A percentile compares a stretch with the other conserved stretches of the same genome.
phyloP scores from a whole-genome alignment of 2,888 invertebrate species.

The Coleophora flavipennella region DNA sequence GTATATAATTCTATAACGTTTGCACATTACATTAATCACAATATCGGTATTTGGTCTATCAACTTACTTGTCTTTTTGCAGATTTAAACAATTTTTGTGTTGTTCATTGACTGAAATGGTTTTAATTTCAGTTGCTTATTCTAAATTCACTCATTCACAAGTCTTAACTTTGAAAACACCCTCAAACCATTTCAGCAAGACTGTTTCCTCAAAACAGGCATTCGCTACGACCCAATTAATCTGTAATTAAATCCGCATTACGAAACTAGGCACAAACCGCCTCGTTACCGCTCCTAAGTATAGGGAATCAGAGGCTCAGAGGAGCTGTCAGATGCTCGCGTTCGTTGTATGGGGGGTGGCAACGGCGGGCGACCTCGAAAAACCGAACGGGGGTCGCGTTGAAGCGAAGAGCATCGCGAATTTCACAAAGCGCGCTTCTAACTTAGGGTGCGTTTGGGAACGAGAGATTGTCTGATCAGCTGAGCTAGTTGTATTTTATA shows the following conservation, averaged over 20 bases:
- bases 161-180: too few species aligned
- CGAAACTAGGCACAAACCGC: constrained; percentile 50
- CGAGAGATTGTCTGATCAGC: neutral
- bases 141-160: too few species aligned
- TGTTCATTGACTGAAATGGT: too few species aligned
- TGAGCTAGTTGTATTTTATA: neutral
- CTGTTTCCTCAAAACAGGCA: too few species aligned
- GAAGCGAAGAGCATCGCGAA: constrained; percentile 59
- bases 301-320: constrained; percentile 24
- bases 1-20: too few species aligned
- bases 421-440: constrained; percentile 63
- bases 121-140: too few species aligned
- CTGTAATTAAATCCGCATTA: constrained; percentile 52
- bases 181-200: too few species aligned
- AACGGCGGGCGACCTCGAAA: constrained; percentile 58
- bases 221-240: constrained; percentile 29
- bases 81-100: too few species aligned
- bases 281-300: constrained; percentile 32
- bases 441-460: constrained; percentile 34
- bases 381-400: constrained; percentile 57
- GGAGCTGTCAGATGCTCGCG: constrained; percentile 16
- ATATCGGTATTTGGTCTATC: too few species aligned
- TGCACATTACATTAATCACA: too few species aligned
- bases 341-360: constrained; percentile 29
- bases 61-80: too few species aligned